These are phyloP conservation scores for Peromyscus nudipes DNA, from an alignment of 2,797 vertebrate species.

Conservation along the genomic window DNA sequence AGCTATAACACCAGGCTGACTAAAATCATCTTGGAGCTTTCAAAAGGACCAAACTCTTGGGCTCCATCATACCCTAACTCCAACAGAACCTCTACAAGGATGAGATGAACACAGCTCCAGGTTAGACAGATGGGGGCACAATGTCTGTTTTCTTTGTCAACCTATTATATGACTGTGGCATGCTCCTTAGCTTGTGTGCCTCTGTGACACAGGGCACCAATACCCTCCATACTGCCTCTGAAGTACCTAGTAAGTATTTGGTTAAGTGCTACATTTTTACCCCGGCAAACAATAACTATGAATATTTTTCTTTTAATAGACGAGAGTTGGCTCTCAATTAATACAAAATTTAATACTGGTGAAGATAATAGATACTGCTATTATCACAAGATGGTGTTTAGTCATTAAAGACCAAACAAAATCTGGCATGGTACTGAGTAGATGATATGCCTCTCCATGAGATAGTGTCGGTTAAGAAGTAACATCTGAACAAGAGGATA, in stretches of 20 bases:
- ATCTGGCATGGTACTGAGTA: not conserved
- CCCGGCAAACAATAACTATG: not conserved
- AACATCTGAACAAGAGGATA: not conserved
- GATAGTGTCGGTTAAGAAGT: not conserved
- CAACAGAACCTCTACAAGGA: not conserved
- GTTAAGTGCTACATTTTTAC: not conserved
- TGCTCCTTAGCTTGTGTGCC: not conserved
- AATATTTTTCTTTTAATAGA: not conserved
- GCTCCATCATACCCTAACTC: not conserved
- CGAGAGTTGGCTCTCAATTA: not conserved
- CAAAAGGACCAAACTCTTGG: not conserved
- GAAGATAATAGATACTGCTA: not conserved
- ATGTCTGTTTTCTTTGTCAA: not conserved
- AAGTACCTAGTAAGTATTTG: not conserved
- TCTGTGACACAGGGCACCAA: not conserved
- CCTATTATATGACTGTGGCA: not conserved
- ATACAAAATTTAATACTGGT: not conserved
- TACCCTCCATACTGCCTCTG: not conserved
- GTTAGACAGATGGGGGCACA: not conserved
- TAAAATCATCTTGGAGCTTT: not conserved
- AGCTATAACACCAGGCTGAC: not conserved
- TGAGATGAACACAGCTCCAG: not conserved
- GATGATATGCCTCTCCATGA: not conserved
- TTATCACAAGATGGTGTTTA: not conserved
- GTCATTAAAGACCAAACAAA: slow-evolving; percentile 2